Evolutionary conservation across 2,113 vertebrate species (phyloP), one percentile per base, ranked within the genome.

Genomic region (Alosa alosa): DNA sequence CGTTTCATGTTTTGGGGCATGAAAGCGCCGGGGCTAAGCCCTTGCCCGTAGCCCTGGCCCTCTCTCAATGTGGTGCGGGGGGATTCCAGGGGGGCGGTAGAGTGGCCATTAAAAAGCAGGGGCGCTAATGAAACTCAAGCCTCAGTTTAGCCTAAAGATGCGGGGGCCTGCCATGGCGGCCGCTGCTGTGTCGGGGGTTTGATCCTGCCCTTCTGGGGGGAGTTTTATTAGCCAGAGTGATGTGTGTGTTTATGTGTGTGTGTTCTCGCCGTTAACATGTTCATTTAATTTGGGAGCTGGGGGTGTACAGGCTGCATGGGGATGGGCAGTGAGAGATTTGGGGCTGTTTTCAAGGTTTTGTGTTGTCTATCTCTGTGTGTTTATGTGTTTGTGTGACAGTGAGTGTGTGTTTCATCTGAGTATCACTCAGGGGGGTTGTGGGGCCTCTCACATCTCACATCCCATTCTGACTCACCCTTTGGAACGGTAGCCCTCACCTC

Each of bases 111-210:
- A 94, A 93, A 64, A 93, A 68, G 90, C 46, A 82, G 45, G 60
- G 60, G 89, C 86, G 7, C 49, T 91, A 93, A 93, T 93, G 92
- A 94, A 94, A 94, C 90, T 88, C 89, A 90, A 93, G 64, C 89
- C 87, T 91, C 89, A 88, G 88, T 89, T 90, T 89, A 86, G 88
- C 89, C 86, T 55, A 82, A 78, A 78, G 86, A 90, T 72, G 64
- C 72, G 81, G 86, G 84, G 68, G 13, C 86, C 78, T 78, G 84
- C 72, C 86, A 50, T 85, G 87, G 86, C 31, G 84, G 85, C 47
- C 84, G 55, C 36, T 15, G 55, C 52, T 64, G 81, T 41, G 1
- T 18, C 9, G n/a, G 64, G 25, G 64, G 22, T 72, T n/a, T 46
- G 84, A 22, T 22, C 22, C 22, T 25, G 39, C 46, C 68, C 22